Evolutionary conservation across 2,113 vertebrate species (phyloP), one percentile per base, ranked within the genome.

Genomic region (Hyperoodon ampullatus): DNA sequence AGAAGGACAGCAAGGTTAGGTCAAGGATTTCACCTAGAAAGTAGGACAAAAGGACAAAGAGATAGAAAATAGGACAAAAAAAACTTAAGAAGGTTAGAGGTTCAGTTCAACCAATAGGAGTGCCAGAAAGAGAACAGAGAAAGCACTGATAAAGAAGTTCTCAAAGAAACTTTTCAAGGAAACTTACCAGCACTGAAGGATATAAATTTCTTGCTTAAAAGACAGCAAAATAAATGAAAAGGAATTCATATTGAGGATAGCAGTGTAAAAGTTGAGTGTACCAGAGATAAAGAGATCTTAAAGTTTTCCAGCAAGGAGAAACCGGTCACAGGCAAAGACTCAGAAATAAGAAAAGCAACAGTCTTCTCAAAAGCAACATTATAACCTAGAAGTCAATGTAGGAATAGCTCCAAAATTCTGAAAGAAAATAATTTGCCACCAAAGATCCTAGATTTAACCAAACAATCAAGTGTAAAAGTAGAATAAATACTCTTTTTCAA

Each of bases 11-110:
- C 10, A 91, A 85, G 55, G 75, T 39, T 26, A 81, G 30, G 30
- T 92, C 39, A 94, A 92, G 35, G 26, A 86, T 83, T 85, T 92
- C 30, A 94, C 35, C 16, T 44, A 89, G 44, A 96, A 87, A 92
- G 30, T 44, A 65, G 24, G 75, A 71, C 84, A 86, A 94, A 90
- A 39, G 35, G 28, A 63, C 39, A 95, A 84, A 95, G n/a, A 83
- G 9, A 75, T 74, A 8, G 24, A 92, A 94, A 81, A 88, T 63
- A 85, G 30, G 28, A 50, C 39, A 71, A 39, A 75, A 81, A 47
- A 66, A 83, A 30, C 47, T 42, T 82, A 65, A 85, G 61, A 82
- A 94, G 66, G 18, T 60, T 61, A 39, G 53, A 65, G 33, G 24
- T 47, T 94, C 28, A 28, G 39, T 81, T 53, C 75, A 93, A 72